A percentile compares a stretch with the other conserved stretches of the same genome.
phyloP scores from a whole-genome alignment of 1,140 invertebrate genomes.

The Sycophila sp. region DNA sequence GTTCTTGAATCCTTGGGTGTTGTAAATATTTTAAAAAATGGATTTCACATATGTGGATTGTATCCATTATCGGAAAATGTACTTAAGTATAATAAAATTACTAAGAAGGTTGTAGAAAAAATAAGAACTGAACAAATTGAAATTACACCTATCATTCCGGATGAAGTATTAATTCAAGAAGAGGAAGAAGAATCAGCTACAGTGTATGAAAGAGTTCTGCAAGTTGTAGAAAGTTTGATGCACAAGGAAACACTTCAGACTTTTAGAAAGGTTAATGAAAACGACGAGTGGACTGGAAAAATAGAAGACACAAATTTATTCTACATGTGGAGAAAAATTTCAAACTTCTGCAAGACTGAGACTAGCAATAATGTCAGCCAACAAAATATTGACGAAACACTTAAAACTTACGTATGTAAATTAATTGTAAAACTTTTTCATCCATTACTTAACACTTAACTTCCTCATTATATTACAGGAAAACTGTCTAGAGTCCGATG shows the following conservation, averaged over 20 bases:
- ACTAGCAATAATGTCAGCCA: neutral
- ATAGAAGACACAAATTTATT: constrained; percentile 10
- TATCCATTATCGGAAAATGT: constrained; percentile 1
- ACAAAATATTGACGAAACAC: neutral
- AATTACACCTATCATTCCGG: neutral
- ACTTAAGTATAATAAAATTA: constrained; percentile 1
- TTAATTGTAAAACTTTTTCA: neutral
- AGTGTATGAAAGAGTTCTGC: neutral
- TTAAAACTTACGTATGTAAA: no score
- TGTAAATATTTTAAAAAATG: neutral
- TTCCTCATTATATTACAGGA: neutral
- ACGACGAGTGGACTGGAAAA: neutral
- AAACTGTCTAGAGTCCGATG: neutral
- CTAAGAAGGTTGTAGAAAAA: neutral
- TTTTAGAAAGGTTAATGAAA: neutral
- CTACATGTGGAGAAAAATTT: neutral
- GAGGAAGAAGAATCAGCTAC: neutral
- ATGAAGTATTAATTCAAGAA: neutral
- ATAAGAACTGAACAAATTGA: neutral
- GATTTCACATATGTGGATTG: neutral
- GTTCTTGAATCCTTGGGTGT: neutral
- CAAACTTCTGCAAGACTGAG: neutral
- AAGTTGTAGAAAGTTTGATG: neutral
- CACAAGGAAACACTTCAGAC: neutral
- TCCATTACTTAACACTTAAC: neutral